Percentiles rank a stretch among this genome's conserved stretches.
Evolutionary conservation across 2,888 invertebrate species (phyloP).

Genomic region (Drosophila pegasa): DNA sequence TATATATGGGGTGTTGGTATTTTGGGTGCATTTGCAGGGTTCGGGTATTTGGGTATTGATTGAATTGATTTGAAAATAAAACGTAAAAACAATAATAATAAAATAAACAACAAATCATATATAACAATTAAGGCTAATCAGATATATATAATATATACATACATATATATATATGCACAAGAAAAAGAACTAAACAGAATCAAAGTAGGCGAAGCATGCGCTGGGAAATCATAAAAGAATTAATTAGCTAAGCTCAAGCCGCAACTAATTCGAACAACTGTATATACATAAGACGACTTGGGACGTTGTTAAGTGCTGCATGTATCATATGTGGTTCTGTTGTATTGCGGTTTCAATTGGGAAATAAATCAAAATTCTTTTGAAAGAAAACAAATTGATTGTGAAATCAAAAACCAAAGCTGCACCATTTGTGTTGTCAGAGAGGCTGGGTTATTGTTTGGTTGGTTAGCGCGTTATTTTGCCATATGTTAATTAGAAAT

Average conservation of each 20-base stretch:
- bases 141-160: constrained; percentile 15
- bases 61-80: constrained; percentile 62
- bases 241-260: constrained; percentile 4
- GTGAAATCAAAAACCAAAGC: constrained; percentile 50
- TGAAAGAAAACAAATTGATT: constrained; percentile 12
- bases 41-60: constrained; percentile 33
- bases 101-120: constrained; percentile 44
- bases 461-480: constrained; percentile 62
- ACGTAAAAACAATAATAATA: constrained; percentile 53
- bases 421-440: constrained; percentile 71
- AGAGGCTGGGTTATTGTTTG: constrained; percentile 59
- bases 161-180: constrained; percentile 32
- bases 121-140: constrained; percentile 40
- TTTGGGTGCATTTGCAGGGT: constrained; percentile 39
- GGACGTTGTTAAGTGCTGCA: constrained; percentile 10
- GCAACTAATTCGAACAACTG: neutral
- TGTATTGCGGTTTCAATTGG: constrained; percentile 31
- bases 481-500: constrained; percentile 62
- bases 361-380: constrained; percentile 12
- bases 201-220: constrained; percentile 11
- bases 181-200: neutral
- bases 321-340: constrained; percentile 29
- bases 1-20: constrained; percentile 21
- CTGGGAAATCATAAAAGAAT: neutral
- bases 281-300: constrained; percentile 7